Evolutionary conservation across 2,797 vertebrate genomes (phyloP), one percentile per base, ranked within the genome.

Genomic region (Polyboroides typus): DNA sequence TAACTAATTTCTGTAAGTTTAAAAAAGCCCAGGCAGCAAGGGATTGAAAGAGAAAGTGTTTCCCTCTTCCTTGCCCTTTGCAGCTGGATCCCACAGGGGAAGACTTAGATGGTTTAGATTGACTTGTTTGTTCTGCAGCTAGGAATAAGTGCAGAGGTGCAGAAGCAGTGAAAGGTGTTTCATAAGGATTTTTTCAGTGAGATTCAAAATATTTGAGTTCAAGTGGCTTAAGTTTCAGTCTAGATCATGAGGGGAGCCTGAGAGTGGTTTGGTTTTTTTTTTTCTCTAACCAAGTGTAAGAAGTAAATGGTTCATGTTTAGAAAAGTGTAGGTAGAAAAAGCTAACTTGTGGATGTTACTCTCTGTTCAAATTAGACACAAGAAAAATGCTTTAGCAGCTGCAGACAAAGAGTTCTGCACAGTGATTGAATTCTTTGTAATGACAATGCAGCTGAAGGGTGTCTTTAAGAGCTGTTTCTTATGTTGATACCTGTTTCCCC

Each of bases 331-430:
- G 84, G 59, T 59, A 40, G 80, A 81, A 91, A 91, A 73, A 72
- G 31, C 76, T 82, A 31, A 88, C 56, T 59, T 53, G 29, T 31
- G 29, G 52, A 53, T 53, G 18, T 31, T 53, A 31, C 11, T 31
- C 52, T 53, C 29, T 53, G 52, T 53, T 53, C 52, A 53, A 53
- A 53, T 53, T 53, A 31, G 52, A 20, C 52, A 86, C 72, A 72
- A 96, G 86, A 92, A 75, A 71, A 62, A 48, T 88, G 85, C 81
- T 90, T 88, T 79, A 84, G 40, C 93, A 89, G 81, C 91, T 97
- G 74, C 73, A 75, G 86, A 94, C 84, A 92, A 81, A 78, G 48
- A 81, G 50, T 60, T 56, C 38, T 75, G 33, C 15, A 5, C 64
- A 12, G 83, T 11, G 25, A 34, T 12, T 80, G 86, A 93, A 59